Conservation (phyloP, 1,140 invertebrate genomes). For the Drosophila eugracilis region DNA sequence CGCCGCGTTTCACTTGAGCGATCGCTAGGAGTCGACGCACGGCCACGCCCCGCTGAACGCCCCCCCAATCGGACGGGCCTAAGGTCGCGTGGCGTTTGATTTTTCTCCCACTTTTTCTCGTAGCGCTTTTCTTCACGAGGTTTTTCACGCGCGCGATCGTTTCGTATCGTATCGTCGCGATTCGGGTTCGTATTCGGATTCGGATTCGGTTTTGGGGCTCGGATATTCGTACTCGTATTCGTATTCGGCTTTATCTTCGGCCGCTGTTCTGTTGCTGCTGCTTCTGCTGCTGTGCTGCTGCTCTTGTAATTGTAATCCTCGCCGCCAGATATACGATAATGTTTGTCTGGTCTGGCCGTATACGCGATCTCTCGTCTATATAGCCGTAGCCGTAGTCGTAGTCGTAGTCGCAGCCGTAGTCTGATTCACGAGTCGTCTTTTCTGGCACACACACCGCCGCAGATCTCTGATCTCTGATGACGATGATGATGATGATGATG, state of each 20-base stretch:
- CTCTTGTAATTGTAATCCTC: slow-evolving; percentile 79
- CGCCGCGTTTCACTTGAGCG: slow-evolving; percentile 70
- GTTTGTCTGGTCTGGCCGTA: slow-evolving; percentile 78
- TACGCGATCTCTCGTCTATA: slow-evolving; percentile 76
- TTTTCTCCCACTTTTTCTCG: slow-evolving; percentile 35
- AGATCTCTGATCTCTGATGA: slow-evolving; percentile 58
- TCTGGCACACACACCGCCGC: slow-evolving; percentile 66
- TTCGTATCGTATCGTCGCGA: slow-evolving; percentile 30
- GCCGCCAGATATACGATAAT: slow-evolving; percentile 74
- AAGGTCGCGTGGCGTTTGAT: slow-evolving; percentile 76
- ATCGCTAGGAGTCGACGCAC: slow-evolving; percentile 61
- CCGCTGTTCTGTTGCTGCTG: slow-evolving; percentile 4
- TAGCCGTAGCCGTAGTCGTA: slow-evolving; percentile 57
- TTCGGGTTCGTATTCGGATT: slow-evolving; percentile 59
- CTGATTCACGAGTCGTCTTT: slow-evolving; percentile 72
- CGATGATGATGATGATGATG: slow-evolving; percentile 61
- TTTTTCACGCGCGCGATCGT: slow-evolving; percentile 73
- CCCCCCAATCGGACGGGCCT: slow-evolving; percentile 59
- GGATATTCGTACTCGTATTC: slow-evolving; percentile 5
- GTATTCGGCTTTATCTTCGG: slow-evolving; percentile 54
- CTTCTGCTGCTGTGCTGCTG: slow-evolving; percentile 26
- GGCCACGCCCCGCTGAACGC: slow-evolving; percentile 62
- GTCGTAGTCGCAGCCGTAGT: slow-evolving; percentile 48
- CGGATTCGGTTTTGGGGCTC: slow-evolving; percentile 37
- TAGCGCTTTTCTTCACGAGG: slow-evolving; percentile 57